phyloP scores from a whole-genome alignment of 2,113 vertebrate species.

The Tenebrosternarchus preto region DNA sequence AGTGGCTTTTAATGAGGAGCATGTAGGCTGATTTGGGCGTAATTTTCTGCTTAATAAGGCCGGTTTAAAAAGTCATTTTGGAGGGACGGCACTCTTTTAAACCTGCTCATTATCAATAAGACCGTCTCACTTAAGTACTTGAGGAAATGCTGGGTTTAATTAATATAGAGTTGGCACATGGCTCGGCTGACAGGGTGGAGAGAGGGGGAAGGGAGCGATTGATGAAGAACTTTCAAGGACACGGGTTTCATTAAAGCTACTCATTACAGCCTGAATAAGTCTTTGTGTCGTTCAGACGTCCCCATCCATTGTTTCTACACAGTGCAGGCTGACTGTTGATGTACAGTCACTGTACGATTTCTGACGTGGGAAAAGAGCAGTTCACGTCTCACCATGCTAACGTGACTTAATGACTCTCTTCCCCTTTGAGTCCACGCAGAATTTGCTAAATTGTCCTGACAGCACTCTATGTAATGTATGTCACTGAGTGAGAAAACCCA shows the following conservation, averaged over 20 bases:
- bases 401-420: conserved; percentile 41
- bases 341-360: conserved; percentile 41
- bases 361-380: conserved; percentile 44
- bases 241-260: conserved; percentile 86
- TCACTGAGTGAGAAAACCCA: conserved; percentile 14
- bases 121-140: conserved; percentile 84
- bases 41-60: conserved; percentile 95
- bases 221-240: conserved; percentile 92
- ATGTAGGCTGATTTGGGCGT: conserved; percentile 91
- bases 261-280: conserved; percentile 83
- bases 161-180: conserved; percentile 81
- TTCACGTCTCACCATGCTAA: conserved; percentile 37
- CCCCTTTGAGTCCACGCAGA: conserved; percentile 25
- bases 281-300: conserved; percentile 76
- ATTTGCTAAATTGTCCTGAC: conserved; percentile 35
- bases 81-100: conserved; percentile 85
- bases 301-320: conserved; percentile 37
- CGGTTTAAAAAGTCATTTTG: conserved; percentile 91
- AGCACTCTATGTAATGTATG: conserved; percentile 35
- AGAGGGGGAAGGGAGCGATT: conserved; percentile 75
- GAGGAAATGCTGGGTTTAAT: conserved; percentile 86
- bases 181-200: conserved; percentile 79
- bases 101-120: conserved; percentile 88
- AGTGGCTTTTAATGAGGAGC: conserved; percentile 91
- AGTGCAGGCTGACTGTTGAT: conserved; percentile 46